Evolutionary conservation across 2,888 invertebrate species (phyloP).

Genomic region (Tetanocera ferruginea): DNA sequence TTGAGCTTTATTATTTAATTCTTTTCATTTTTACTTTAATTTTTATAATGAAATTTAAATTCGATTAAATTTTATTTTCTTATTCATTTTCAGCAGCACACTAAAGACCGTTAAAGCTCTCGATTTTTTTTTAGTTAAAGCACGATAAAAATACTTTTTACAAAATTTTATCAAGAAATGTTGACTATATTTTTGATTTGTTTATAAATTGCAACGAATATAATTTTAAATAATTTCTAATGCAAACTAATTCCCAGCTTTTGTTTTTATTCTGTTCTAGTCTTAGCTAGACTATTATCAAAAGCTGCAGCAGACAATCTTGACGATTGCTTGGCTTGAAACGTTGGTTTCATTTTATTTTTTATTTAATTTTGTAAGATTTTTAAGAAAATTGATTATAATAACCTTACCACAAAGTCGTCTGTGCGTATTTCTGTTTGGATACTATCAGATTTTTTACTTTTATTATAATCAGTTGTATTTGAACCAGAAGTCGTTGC

Average conservation of each 20-base stretch:
- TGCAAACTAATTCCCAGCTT: constrained; percentile 49
- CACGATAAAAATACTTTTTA: too few relatives aligned
- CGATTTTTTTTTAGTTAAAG: too few relatives aligned
- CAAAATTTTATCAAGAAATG: too few relatives aligned
- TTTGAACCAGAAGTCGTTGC: constrained; percentile 46
- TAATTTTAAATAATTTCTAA: not conserved
- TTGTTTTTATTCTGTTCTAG: constrained; percentile 34
- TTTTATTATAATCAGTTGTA: constrained; percentile 62
- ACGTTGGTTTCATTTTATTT: constrained; percentile 43
- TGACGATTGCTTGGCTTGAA: not conserved
- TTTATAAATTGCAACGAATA: too few relatives aligned
- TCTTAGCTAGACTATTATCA: constrained; percentile 25
- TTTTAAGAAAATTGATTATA: constrained; percentile 69
- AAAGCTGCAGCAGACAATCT: constrained; percentile 28
- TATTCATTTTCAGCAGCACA: too few relatives aligned
- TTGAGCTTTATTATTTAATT: too few relatives aligned
- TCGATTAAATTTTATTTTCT: too few relatives aligned
- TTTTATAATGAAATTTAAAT: not conserved
- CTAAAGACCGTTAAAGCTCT: too few relatives aligned
- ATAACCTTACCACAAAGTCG: constrained; percentile 77
- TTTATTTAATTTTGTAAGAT: constrained; percentile 49
- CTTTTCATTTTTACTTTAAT: not conserved
- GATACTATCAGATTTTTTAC: constrained; percentile 72
- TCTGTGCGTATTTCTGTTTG: constrained; percentile 79
- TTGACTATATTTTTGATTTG: too few relatives aligned